Conservation (phyloP, 2,113 vertebrate genomes). For the Thermophis baileyi region DNA sequence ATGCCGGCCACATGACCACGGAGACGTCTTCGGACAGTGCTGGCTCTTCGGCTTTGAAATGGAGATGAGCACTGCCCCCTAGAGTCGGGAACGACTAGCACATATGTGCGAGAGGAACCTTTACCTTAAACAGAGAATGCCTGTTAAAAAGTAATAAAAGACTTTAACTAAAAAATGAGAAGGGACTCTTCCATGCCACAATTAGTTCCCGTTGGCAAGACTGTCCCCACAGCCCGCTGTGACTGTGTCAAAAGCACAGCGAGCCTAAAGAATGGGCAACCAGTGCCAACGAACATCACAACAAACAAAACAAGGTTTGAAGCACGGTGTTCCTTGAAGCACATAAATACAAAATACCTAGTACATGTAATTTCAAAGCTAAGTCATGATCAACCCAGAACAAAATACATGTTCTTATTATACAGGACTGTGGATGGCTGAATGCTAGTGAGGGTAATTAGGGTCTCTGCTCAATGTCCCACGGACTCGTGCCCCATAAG, state of each 20-base stretch:
- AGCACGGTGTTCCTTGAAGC: neutral
- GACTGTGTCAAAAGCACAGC: neutral
- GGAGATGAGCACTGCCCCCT: no score
- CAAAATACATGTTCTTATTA: neutral
- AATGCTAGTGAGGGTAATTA: neutral
- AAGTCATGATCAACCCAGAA: slow-evolving; percentile 7
- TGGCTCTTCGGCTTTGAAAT: no score
- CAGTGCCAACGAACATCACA: neutral
- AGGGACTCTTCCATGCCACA: slow-evolving; percentile 2
- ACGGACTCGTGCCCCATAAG: no score
- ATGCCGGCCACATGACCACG: no score
- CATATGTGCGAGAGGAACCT: no score
- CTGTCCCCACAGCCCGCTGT: neutral
- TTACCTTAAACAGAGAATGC: neutral
- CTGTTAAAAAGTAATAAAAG: neutral
- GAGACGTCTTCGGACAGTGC: no score
- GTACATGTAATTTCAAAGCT: slow-evolving; percentile 34
- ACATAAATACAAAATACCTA: neutral
- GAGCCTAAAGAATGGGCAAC: rapidly evolving
- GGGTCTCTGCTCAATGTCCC: neutral
- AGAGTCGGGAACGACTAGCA: no score
- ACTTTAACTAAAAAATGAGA: slow-evolving; percentile 14
- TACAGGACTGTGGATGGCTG: neutral
- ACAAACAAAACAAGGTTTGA: slow-evolving; percentile 2
- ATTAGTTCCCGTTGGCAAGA: neutral